Percentiles rank a stretch among this genome's conserved stretches.
phyloP scores from a whole-genome alignment of 1,140 invertebrate species.

The Aricia agestis region DNA sequence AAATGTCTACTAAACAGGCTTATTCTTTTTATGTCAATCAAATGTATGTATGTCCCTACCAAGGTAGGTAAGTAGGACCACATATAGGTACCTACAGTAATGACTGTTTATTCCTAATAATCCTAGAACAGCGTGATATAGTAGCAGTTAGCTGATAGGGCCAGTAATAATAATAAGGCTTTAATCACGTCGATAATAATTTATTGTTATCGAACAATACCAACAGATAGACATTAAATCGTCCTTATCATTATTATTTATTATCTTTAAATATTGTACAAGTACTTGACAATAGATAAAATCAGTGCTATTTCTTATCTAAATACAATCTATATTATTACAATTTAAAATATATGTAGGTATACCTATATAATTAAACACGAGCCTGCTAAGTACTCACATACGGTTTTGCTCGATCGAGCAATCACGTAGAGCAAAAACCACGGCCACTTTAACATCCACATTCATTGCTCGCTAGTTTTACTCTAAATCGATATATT shows the following conservation, averaged over 20 bases:
- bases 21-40: no score
- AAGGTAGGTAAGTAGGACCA: no score
- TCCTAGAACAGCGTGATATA: background rate
- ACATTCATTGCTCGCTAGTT: no score
- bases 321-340: constrained; percentile 42
- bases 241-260: constrained; percentile 68
- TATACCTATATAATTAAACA: background rate
- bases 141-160: constrained; percentile 28
- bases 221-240: constrained; percentile 66
- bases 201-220: constrained; percentile 69
- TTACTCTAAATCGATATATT: no score
- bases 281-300: constrained; percentile 65
- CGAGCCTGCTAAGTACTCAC: no score
- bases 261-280: constrained; percentile 70
- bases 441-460: no score
- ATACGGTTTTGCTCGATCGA: no score
- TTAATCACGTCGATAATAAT: constrained; percentile 56
- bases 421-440: no score
- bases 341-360: constrained; percentile 10
- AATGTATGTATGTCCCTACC: no score
- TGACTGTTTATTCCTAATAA: background rate
- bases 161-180: constrained; percentile 53
- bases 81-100: no score
- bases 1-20: no score
- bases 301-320: constrained; percentile 63